A percentile compares a stretch with the other conserved stretches of the same genome.
These are phyloP conservation scores for Parasteatoda tepidariorum DNA, from an alignment of 1,140 invertebrate species.

Conservation along the genomic window DNA sequence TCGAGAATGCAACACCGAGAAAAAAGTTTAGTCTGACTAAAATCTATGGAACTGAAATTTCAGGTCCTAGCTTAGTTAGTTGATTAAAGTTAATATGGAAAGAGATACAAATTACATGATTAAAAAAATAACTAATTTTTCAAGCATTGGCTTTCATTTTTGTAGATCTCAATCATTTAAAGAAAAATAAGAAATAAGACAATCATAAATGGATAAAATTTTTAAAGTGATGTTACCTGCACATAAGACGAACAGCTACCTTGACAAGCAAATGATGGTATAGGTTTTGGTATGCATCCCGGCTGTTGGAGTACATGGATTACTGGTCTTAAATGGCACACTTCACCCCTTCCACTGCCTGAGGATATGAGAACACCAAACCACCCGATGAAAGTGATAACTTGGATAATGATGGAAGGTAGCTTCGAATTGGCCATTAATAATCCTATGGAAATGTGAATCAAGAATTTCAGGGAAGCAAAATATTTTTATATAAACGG, in stretches of 20 bases:
- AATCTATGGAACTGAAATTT: too few relatives aligned
- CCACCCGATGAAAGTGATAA: not conserved
- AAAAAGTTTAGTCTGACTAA: too few relatives aligned
- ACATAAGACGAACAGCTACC: constrained; percentile 91
- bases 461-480: not conserved
- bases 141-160: too few relatives aligned
- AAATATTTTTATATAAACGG: not conserved
- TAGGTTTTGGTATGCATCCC: constrained; percentile 91
- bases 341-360: constrained; percentile 71
- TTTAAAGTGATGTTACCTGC: constrained; percentile 75
- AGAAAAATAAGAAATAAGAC: too few relatives aligned
- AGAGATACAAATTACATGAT: too few relatives aligned
- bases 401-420: not conserved
- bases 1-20: too few relatives aligned
- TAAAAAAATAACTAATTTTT: too few relatives aligned
- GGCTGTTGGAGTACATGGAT: constrained; percentile 92
- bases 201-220: too few relatives aligned
- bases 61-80: too few relatives aligned
- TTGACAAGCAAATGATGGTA: constrained; percentile 92
- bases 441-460: not conserved
- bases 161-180: too few relatives aligned
- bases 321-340: constrained; percentile 90
- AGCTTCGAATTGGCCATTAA: not conserved
- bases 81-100: too few relatives aligned
- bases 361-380: not conserved